A percentile compares a stretch with the other conserved stretches of the same genome.
phyloP scores from a whole-genome alignment of 2,797 vertebrate species.

The Girardinus metallicus region DNA sequence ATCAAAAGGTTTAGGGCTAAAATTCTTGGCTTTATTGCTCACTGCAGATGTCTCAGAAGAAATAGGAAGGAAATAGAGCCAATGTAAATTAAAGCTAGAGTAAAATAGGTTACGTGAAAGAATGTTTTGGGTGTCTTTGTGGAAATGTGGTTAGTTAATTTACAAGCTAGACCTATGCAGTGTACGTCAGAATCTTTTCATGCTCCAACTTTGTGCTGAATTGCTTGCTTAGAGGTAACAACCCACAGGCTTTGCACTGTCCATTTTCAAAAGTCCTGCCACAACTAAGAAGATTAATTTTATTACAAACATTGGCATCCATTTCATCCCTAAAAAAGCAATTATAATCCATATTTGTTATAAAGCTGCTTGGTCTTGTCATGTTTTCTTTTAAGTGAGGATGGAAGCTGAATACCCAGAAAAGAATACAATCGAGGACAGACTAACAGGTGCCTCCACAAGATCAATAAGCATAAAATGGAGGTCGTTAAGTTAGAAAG shows the following conservation, averaged over 20 bases:
- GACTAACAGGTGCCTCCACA: constrained; percentile 54
- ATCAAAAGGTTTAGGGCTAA: background rate
- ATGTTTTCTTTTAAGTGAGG: constrained; percentile 51
- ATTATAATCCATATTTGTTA: constrained; percentile 61
- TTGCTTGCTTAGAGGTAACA: constrained; percentile 24
- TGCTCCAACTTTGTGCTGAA: constrained; percentile 37
- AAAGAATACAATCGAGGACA: constrained; percentile 47
- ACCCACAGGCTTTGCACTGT: constrained; percentile 34
- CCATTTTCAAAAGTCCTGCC: constrained; percentile 54
- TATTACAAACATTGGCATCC: constrained; percentile 54
- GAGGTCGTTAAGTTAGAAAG: background rate
- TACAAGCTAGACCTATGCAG: background rate
- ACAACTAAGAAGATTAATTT: constrained; percentile 65
- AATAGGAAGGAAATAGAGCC: background rate
- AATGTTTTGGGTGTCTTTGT: background rate
- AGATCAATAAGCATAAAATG: constrained; percentile 35
- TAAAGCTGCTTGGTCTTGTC: constrained; percentile 64
- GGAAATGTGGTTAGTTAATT: background rate
- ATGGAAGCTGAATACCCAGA: constrained; percentile 48
- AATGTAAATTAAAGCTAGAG: background rate
- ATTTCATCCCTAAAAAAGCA: constrained; percentile 72
- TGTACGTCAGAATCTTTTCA: background rate
- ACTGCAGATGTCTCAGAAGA: background rate
- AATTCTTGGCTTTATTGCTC: background rate
- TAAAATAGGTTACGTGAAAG: background rate